Percentiles rank a stretch among this genome's conserved stretches.
Evolutionary conservation across 2,797 vertebrate genomes (phyloP).

Genomic region (Oreortyx pictus): DNA sequence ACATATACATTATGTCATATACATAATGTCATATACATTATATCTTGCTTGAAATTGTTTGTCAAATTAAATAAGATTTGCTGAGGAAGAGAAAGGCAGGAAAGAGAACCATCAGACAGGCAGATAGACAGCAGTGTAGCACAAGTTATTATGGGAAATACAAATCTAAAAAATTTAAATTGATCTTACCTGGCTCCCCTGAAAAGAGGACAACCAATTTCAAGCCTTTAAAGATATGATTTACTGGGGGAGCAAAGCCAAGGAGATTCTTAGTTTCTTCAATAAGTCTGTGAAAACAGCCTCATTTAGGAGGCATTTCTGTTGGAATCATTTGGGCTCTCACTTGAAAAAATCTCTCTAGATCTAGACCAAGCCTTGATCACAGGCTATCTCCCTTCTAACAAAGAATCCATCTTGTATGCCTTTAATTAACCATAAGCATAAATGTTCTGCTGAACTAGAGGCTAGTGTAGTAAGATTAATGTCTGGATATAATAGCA

Average conservation of each 20-base stretch:
- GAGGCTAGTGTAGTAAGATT: background rate
- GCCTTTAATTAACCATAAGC: background rate
- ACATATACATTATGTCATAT: too few species aligned
- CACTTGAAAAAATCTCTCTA: background rate
- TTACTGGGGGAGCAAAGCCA: background rate
- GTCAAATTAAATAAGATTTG: background rate
- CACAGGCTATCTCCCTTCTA: background rate
- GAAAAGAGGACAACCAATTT: background rate
- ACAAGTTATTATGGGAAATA: background rate
- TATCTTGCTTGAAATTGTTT: background rate
- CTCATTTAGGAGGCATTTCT: background rate
- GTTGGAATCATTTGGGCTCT: background rate
- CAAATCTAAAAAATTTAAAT: background rate
- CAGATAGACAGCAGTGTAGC: background rate
- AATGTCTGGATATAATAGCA: background rate
- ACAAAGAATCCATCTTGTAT: background rate
- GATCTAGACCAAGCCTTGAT: background rate
- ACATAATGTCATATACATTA: background rate
- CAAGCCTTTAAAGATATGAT: background rate
- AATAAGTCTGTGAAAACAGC: background rate
- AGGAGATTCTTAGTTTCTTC: background rate
- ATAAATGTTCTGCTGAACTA: background rate
- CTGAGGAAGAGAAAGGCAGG: background rate
- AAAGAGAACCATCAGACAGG: background rate
- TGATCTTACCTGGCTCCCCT: background rate